Conservation (phyloP, 1,140 invertebrate species). For the Eubasilissa regina region DNA sequence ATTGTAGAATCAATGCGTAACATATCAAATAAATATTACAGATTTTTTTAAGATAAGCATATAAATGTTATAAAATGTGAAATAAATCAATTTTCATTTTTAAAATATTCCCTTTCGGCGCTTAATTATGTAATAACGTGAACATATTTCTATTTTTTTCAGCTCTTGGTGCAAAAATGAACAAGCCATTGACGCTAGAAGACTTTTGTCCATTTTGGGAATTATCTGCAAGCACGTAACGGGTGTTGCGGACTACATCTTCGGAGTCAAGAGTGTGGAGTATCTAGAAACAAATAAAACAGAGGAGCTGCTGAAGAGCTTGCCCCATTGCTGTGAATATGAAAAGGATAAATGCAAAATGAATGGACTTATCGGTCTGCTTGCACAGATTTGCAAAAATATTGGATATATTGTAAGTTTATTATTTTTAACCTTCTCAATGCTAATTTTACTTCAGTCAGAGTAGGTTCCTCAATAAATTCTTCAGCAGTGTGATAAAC, state of each 20-base stretch:
- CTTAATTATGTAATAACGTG: too few species aligned
- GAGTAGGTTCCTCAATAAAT: too few species aligned
- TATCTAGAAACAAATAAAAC: not conserved
- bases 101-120: too few species aligned
- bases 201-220: conserved; percentile 34
- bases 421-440: conserved; percentile 25
- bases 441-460: too few species aligned
- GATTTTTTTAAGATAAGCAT: too few species aligned
- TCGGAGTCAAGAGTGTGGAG: not conserved
- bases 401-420: conserved; percentile 52
- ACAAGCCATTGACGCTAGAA: conserved; percentile 44
- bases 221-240: conserved; percentile 43
- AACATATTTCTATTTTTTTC: conserved; percentile 3
- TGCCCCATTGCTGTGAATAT: conserved; percentile 25
- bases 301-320: not conserved
- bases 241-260: not conserved
- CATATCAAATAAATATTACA: too few species aligned
- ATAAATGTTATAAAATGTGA: too few species aligned
- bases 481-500: too few species aligned
- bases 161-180: conserved; percentile 50
- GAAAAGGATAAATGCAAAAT: not conserved
- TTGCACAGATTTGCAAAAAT: conserved; percentile 49
- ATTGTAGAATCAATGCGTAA: too few species aligned
- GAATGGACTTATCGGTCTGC: conserved; percentile 22
- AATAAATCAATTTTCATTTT: too few species aligned